Conservation (phyloP, 2,797 vertebrate genomes). For the Aplochiton taeniatus region DNA sequence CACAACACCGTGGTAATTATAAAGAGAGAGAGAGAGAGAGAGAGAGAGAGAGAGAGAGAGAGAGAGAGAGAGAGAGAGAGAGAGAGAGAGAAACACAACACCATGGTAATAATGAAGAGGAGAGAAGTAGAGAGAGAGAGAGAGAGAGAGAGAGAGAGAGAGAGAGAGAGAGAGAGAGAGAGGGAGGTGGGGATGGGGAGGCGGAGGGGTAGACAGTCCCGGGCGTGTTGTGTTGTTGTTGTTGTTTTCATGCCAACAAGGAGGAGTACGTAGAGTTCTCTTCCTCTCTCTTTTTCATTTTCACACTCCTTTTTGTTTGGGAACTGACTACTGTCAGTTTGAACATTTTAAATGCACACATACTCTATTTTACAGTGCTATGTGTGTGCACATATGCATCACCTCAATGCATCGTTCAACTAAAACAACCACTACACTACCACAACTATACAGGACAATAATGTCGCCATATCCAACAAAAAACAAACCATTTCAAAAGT, state of each 20-base stretch:
- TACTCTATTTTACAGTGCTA: too few relatives aligned
- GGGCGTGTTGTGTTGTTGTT: conserved; percentile 6
- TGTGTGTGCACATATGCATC: too few relatives aligned
- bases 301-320: background rate
- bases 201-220: background rate
- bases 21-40: background rate
- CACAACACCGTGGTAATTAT: conserved; percentile 11
- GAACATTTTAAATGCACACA: too few relatives aligned
- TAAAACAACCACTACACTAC: too few relatives aligned
- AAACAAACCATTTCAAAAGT: too few relatives aligned
- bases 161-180: background rate
- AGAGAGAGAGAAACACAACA: background rate
- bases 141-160: conserved; percentile 16
- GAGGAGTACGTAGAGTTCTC: background rate
- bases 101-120: conserved; percentile 59
- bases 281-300: background rate
- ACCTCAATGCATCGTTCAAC: too few relatives aligned
- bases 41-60: background rate
- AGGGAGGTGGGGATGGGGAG: background rate
- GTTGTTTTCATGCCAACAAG: conserved; percentile 2
- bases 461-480: too few relatives aligned
- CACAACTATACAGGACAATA: too few relatives aligned
- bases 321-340: too few relatives aligned
- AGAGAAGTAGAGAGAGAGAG: too few relatives aligned
- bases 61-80: background rate